These are phyloP conservation scores for Sterrhoptilus dennistouni DNA, from an alignment of 2,113 vertebrate genomes.

Conservation along the genomic window DNA sequence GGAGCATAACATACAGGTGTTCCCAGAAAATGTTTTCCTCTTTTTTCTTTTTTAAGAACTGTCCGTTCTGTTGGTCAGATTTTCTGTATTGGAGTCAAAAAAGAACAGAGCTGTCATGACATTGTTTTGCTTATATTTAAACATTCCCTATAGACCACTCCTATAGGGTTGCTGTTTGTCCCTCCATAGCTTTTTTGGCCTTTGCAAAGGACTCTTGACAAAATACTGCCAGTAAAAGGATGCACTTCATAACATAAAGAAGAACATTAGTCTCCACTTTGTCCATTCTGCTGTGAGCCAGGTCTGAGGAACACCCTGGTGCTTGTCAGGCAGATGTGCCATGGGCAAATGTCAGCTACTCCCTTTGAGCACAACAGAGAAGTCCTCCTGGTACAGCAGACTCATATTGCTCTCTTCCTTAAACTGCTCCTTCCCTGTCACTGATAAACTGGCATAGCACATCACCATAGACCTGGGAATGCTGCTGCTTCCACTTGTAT, in stretches of 20 bases:
- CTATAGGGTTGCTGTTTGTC: neutral
- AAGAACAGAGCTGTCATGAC: neutral
- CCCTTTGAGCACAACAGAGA: neutral
- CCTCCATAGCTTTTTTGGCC: neutral
- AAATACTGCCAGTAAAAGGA: neutral
- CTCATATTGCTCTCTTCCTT: neutral
- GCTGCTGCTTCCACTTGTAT: neutral
- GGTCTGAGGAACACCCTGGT: neutral
- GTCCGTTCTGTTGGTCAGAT: neutral
- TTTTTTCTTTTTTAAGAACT: neutral
- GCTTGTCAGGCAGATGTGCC: neutral
- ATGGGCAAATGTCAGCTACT: neutral
- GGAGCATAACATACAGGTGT: neutral
- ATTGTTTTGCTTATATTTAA: neutral
- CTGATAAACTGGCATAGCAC: fast-evolving
- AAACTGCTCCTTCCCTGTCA: neutral
- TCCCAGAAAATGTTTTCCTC: neutral
- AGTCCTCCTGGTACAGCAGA: neutral
- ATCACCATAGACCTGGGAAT: neutral
- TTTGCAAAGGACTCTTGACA: neutral
- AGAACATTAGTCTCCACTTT: neutral
- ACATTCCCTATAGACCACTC: neutral
- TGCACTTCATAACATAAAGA: neutral
- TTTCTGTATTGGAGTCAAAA: neutral
- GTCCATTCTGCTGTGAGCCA: neutral